phyloP scores from a whole-genome alignment of 2,113 vertebrate species.

The Oenanthe melanoleuca region DNA sequence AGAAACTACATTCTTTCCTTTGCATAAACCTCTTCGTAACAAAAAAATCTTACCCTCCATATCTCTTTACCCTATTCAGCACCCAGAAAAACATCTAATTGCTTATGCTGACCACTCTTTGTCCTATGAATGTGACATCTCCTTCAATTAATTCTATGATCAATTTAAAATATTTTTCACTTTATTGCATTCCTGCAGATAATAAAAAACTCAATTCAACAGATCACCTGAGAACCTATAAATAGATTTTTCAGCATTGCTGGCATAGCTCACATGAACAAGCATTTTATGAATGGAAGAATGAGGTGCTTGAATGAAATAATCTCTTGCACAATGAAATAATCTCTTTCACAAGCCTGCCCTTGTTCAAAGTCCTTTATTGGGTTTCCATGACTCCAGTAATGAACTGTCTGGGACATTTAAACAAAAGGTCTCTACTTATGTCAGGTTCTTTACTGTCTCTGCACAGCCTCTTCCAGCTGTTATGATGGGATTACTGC shows the following conservation, averaged over 20 bases:
- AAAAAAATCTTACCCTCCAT: background rate
- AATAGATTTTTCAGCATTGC: background rate
- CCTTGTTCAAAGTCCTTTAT: background rate
- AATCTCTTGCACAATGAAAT: background rate
- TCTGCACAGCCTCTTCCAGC: background rate
- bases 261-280: background rate
- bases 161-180: background rate
- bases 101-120: background rate
- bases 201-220: background rate
- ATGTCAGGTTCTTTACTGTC: background rate
- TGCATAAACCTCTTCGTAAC: rapidly evolving
- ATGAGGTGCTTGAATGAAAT: background rate
- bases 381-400: background rate
- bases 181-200: background rate
- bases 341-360: background rate
- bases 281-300: background rate
- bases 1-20: background rate
- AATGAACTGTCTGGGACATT: background rate
- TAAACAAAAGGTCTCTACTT: background rate
- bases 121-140: background rate
- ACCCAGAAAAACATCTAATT: background rate
- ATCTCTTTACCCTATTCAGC: background rate
- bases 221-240: background rate
- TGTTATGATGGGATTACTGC: background rate
- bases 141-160: background rate